Evolutionary conservation across 2,113 vertebrate species (phyloP), one percentile per base, ranked within the genome.

Genomic region (Speoplatyrhinus poulsoni): DNA sequence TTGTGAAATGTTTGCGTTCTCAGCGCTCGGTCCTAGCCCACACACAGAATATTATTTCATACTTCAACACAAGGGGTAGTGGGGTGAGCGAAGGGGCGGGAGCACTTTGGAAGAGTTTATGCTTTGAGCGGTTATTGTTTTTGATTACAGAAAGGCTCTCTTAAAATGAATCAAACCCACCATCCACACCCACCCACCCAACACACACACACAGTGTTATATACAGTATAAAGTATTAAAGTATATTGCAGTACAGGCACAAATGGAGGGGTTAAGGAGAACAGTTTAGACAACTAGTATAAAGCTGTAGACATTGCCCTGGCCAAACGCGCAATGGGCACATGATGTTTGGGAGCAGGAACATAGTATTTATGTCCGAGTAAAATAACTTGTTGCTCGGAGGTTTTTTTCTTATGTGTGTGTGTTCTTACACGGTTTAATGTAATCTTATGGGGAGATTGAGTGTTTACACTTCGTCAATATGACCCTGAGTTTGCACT

Each of bases 1-100:
- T 96, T 96, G 95, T 97, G 95, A 98, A 96, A 98, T 97, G 96
- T 98, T 98, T 96, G 96, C 95, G 94, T 97, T 97, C 95, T 94
- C 95, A 93, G 93, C 93, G 94, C 93, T 95, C 91, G 93, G 87
- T 12, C 32, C 76, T 71, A 89, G 96, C 95, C 96, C 96, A 98
- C 97, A 96, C 96, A 96, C 96, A 93, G 95, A 96, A 96, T 95
- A 94, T 93, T 94, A 95, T 95, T 97, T 95, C 95, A 95, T 97
- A 96, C 94, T 95, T 94, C 91, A 94, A 93, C 90, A 85, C 62
- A 58, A 73, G 54, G 72, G 67, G n/a, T 49, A 63, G 52, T 41
- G 41, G 53, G 72, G 4, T 36, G 5, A 2, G 16, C 3, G 17
- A 19, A 62, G 19, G 26, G 33, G 59, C 1, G 13, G 33, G 4